These are phyloP conservation scores for Margarornis squamiger DNA, from an alignment of 2,797 vertebrate genomes.

Conservation along the genomic window DNA sequence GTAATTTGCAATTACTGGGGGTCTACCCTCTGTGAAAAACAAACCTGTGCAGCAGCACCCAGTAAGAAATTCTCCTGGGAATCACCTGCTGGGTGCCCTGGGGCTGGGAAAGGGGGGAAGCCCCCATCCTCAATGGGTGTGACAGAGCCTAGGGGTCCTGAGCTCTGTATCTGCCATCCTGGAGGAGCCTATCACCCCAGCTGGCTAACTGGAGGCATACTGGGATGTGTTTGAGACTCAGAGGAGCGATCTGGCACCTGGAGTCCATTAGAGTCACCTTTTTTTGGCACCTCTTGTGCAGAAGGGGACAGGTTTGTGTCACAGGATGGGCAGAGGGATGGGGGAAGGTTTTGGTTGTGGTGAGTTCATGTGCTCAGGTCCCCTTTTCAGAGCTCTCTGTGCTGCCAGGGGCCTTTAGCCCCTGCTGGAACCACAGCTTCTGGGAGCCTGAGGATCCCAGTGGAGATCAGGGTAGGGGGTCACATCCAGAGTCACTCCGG, in stretches of 20 bases:
- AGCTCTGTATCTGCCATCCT: background rate
- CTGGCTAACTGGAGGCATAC: fast-evolving
- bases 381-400: background rate
- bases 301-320: background rate
- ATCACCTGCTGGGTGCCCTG: background rate
- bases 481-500: background rate
- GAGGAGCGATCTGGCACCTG: background rate
- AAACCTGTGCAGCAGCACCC: background rate
- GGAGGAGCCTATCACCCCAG: background rate
- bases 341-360: background rate
- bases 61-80: background rate
- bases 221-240: background rate
- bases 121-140: fast-evolving
- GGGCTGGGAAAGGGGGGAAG: background rate
- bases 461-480: background rate
- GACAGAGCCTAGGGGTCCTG: background rate
- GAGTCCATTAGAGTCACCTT: background rate
- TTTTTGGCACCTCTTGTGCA: background rate
- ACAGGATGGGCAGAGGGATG: background rate
- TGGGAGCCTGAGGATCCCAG: fast-evolving
- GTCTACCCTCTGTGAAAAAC: background rate
- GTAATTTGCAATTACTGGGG: background rate
- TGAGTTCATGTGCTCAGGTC: background rate
- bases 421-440: fast-evolving
- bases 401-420: background rate